Percentiles rank a stretch among this genome's conserved stretches.
These are phyloP conservation scores for Agelaius tricolor DNA, from an alignment of 2,113 vertebrate genomes.

Conservation along the genomic window DNA sequence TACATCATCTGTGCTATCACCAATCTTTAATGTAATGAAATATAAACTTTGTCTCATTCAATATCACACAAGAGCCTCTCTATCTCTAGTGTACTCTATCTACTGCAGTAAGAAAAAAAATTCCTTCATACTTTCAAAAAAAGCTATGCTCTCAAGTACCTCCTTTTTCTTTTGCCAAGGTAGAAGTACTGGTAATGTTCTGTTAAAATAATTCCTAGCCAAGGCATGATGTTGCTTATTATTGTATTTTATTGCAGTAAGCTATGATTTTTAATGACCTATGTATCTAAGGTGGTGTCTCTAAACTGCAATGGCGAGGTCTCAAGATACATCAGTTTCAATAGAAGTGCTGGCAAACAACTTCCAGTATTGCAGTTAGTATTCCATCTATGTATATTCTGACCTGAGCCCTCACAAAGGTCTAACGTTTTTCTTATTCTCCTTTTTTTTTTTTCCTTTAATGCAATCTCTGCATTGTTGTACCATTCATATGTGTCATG, in stretches of 20 bases:
- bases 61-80: neutral
- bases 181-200: neutral
- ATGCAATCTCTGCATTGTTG: conserved; percentile 1
- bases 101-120: neutral
- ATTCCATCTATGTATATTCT: neutral
- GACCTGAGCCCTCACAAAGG: neutral
- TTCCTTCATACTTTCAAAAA: neutral
- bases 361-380: neutral
- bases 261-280: neutral
- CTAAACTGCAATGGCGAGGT: neutral
- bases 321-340: neutral
- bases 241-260: neutral
- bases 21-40: conserved; percentile 9
- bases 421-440: neutral
- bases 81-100: neutral
- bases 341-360: neutral
- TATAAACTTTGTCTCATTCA: conserved; percentile 17
- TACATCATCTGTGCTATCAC: neutral
- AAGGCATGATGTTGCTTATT: neutral
- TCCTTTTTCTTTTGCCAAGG: neutral
- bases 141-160: neutral
- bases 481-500: neutral
- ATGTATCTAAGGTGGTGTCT: neutral
- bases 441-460: neutral
- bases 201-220: neutral